Evolutionary conservation across 2,888 invertebrate species (phyloP).

Genomic region (Cerastis rubricosa): DNA sequence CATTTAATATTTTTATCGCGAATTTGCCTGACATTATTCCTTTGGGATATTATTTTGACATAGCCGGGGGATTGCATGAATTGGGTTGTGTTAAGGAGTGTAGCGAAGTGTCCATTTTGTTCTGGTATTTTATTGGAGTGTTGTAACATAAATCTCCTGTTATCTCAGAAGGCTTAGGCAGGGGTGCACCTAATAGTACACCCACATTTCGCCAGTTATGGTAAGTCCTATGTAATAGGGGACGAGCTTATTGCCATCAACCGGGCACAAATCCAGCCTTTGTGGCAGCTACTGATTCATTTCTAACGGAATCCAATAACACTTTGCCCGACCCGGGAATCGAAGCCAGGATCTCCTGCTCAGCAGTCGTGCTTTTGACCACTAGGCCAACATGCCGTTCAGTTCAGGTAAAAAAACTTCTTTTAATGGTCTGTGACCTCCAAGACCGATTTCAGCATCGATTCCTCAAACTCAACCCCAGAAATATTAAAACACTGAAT

Average conservation of each 20-base stretch:
- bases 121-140: background rate
- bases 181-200: background rate
- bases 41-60: conserved; percentile 17
- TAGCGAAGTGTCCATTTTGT: background rate
- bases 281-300: too few species aligned
- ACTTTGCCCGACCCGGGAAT: too few species aligned
- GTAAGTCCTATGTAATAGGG: background rate
- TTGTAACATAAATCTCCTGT: background rate
- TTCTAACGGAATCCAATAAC: too few species aligned
- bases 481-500: too few species aligned
- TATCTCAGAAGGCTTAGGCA: background rate
- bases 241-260: background rate
- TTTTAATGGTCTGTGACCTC: too few species aligned
- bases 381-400: too few species aligned
- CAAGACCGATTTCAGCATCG: too few species aligned
- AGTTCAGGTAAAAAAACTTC: too few species aligned
- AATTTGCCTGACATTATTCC: conserved; percentile 35
- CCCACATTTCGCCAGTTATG: background rate
- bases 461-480: too few species aligned
- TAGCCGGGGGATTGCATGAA: conserved; percentile 1
- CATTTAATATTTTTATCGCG: conserved; percentile 46
- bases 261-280: background rate
- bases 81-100: conserved; percentile 20
- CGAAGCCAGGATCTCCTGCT: too few species aligned
- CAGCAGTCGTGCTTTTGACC: too few species aligned